Base-by-base conservation (phyloP, 2,797 vertebrate species). In the Gastrophryne carolinensis region DNA sequence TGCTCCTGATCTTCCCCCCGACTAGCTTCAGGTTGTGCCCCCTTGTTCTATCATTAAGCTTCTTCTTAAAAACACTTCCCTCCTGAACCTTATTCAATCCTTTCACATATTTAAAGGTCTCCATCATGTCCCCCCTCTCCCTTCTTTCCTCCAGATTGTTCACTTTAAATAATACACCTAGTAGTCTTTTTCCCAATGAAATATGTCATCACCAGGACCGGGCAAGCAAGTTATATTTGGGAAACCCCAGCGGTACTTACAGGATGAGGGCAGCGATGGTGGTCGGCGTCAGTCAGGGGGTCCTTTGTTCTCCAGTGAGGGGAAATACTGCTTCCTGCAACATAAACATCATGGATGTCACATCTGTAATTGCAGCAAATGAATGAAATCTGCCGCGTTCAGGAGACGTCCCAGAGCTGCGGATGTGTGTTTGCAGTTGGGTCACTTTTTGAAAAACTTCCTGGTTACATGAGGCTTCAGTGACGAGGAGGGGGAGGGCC, bases 361-460 rank as follows among this genome's bases (percentile, higher is more conserved):
- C 27, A 21, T n/a, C 19, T 44, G 11, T 19, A n/a, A 3, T 2
- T 21, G 5, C 19, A 32, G 23, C n/a, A n/a, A 10, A 9, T 57
- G 15, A 32, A 53, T 39, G 21, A 37, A 37, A 37, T 17, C 13
- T 21, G 8, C 7, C 27, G 13, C 34, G 17, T 11, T 49, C 24
- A 2, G 15, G 15, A 49, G 39, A 13, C 9, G 39, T 2, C 12
- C 13, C n/a, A 34, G 29, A 19, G 21, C 34, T 41, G 39, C 8
- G 10, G 24, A 5, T 32, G 57, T 41, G 32, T 30, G 27, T 17
- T 5, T 47, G 56, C 21, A 17, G 12, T 29, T 17, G 3, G 44
- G 24, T 65, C 35, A 56, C 74, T 76, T 54, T 50, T 69, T 64
- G 15, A 61, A 77, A 77, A 77, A 77, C 74, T 71, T 77, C 74